phyloP scores from a whole-genome alignment of 2,113 vertebrate species.

The Aspidoscelis tigris region DNA sequence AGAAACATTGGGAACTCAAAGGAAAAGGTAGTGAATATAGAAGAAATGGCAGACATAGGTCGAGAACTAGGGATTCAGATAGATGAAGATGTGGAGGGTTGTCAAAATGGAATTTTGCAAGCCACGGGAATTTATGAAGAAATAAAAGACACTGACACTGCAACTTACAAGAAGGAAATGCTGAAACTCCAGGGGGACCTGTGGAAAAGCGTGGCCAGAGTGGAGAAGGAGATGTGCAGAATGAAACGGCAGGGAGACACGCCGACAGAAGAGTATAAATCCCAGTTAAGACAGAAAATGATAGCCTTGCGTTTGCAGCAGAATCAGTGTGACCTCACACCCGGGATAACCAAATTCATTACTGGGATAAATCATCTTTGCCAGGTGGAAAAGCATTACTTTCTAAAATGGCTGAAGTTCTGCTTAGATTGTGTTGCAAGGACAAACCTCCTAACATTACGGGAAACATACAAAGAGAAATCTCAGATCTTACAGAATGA shows the following conservation, averaged over 20 bases:
- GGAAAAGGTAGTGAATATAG: slow-evolving; percentile 48
- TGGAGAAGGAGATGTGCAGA: slow-evolving; percentile 34
- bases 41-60: slow-evolving; percentile 60
- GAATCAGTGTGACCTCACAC: slow-evolving; percentile 2
- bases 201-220: slow-evolving; percentile 28
- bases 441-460: slow-evolving; percentile 9
- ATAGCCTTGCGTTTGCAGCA: background rate
- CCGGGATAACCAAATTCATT: slow-evolving; percentile 26
- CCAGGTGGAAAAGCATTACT: slow-evolving; percentile 15
- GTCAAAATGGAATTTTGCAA: slow-evolving; percentile 47
- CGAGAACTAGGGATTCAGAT: slow-evolving; percentile 54
- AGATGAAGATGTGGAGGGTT: slow-evolving; percentile 55
- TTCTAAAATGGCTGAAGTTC: slow-evolving; percentile 40
- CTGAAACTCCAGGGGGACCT: slow-evolving; percentile 24
- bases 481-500: background rate
- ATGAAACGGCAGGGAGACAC: slow-evolving; percentile 37
- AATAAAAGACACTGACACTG: slow-evolving; percentile 14
- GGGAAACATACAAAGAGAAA: slow-evolving; percentile 30
- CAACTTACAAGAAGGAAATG: slow-evolving; percentile 11
- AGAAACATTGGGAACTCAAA: slow-evolving; percentile 26
- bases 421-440: slow-evolving; percentile 24
- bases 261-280: slow-evolving; percentile 23
- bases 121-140: slow-evolving; percentile 21
- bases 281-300: background rate
- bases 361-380: slow-evolving; percentile 15